Conservation (phyloP, 2,113 vertebrate genomes). For the Sceloporus tristichus region DNA sequence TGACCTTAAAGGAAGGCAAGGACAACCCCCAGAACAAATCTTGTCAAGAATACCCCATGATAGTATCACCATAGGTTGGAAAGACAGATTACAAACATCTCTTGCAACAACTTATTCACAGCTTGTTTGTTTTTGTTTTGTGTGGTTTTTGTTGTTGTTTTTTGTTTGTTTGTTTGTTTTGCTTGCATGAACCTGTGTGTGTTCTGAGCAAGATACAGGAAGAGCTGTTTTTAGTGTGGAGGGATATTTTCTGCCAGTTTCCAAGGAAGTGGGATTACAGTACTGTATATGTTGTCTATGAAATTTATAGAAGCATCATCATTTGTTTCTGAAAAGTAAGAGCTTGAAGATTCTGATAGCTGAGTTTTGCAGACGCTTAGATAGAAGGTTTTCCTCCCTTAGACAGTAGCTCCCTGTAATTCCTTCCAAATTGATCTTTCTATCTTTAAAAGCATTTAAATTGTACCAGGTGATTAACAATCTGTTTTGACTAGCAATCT, state of each 20-base stretch:
- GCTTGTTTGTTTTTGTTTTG: not conserved
- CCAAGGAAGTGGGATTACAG: not conserved
- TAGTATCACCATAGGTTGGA: too few relatives aligned
- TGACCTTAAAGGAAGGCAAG: too few relatives aligned
- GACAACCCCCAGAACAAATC: too few relatives aligned
- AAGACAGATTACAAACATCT: too few relatives aligned
- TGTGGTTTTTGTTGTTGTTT: too few relatives aligned
- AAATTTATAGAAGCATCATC: not conserved
- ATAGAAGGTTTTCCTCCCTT: not conserved
- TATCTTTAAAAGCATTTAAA: not conserved
- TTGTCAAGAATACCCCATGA: too few relatives aligned
- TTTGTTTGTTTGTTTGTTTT: not conserved
- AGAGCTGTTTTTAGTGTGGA: too few relatives aligned
- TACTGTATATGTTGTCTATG: not conserved
- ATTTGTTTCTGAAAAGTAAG: not conserved
- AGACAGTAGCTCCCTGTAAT: not conserved
- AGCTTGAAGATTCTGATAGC: not conserved
- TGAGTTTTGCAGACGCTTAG: not conserved
- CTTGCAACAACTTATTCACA: not conserved
- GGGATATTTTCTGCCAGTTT: too few relatives aligned
- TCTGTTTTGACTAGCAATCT: not conserved
- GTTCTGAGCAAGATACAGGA: not conserved
- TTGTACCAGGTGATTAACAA: not conserved
- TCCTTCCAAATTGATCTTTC: not conserved
- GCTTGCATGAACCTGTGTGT: not conserved